phyloP scores from a whole-genome alignment of 2,113 vertebrate genomes.

The Pangasianodon hypophthalmus region DNA sequence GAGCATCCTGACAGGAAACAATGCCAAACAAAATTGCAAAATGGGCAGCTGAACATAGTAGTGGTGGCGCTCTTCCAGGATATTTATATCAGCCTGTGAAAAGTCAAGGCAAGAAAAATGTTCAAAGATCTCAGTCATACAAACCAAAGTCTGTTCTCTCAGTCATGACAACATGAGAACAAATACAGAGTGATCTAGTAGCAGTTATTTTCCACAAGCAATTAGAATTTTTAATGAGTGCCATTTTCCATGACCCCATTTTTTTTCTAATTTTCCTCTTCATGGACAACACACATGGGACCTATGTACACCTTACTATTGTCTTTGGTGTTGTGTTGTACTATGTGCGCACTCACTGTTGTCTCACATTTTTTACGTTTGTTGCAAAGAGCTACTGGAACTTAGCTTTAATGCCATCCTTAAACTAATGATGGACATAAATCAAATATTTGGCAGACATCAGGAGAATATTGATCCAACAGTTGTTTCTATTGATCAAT shows the following conservation, averaged over 20 bases:
- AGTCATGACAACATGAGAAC: background rate
- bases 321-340: background rate
- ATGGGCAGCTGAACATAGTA: background rate
- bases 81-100: background rate
- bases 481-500: background rate
- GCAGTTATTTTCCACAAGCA: background rate
- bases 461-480: background rate
- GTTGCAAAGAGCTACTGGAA: background rate
- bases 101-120: background rate
- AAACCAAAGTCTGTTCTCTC: background rate
- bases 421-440: background rate
- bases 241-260: background rate
- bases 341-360: background rate
- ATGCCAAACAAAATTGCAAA: conserved; percentile 7
- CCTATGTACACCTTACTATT: background rate
- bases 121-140: conserved; percentile 2
- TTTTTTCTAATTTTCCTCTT: background rate
- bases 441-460: background rate
- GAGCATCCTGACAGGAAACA: background rate
- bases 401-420: background rate
- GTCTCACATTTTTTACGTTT: background rate
- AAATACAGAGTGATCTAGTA: background rate
- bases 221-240: conserved; percentile 7
- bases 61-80: background rate
- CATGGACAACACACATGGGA: background rate